A percentile compares a stretch with the other conserved stretches of the same genome.
Conservation (phyloP, 2,888 invertebrate genomes). For the Orthonychiurus folsomi region DNA sequence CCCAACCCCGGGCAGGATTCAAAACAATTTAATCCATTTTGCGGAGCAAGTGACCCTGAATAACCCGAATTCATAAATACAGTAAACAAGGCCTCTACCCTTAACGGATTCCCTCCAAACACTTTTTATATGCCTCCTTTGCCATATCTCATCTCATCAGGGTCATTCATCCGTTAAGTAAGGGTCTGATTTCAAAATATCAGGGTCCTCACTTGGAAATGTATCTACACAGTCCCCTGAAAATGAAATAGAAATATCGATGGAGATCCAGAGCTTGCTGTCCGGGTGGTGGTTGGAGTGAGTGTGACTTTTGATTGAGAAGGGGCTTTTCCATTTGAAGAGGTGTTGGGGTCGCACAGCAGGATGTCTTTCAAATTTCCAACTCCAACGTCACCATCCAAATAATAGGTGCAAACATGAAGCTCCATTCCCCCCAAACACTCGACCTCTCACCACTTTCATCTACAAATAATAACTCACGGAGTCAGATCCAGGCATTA, state of each 20-base stretch:
- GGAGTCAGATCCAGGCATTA: background rate
- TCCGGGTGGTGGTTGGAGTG: background rate
- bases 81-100: background rate
- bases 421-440: background rate
- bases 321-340: background rate
- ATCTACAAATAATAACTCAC: no score
- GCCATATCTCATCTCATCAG: no score
- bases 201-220: background rate
- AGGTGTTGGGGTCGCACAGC: conserved; percentile 20
- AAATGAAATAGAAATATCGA: conserved; percentile 1
- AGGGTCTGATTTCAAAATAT: background rate
- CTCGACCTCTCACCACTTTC: no score
- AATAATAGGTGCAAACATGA: conserved; percentile 23
- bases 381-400: conserved; percentile 20
- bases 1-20: no score
- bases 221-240: no score
- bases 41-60: conserved; percentile 1
- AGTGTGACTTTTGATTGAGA: background rate
- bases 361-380: conserved; percentile 19
- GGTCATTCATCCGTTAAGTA: no score
- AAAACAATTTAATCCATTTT: background rate
- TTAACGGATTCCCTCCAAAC: background rate
- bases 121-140: background rate
- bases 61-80: background rate
- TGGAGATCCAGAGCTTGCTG: background rate